Conservation (phyloP, 1,140 invertebrate genomes). For the Micrasema minimum region DNA sequence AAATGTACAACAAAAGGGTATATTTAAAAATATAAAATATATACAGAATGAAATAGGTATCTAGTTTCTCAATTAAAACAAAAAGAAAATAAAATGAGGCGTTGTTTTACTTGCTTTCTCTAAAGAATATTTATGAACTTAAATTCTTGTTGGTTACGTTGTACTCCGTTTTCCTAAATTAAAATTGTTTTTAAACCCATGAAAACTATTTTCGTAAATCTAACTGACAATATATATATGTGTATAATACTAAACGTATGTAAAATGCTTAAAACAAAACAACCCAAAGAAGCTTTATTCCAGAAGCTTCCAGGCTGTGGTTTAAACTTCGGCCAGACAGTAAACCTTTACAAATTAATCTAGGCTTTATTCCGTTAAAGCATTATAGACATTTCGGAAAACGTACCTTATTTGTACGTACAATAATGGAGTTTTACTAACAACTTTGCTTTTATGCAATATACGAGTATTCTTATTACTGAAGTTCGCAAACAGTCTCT, state of each 20-base stretch:
- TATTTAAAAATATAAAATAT: no score
- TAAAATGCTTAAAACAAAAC: constrained; percentile 40
- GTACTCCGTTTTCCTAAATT: no score
- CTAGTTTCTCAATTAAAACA: no score
- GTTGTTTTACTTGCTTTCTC: no score
- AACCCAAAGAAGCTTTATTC: constrained; percentile 42
- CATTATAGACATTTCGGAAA: constrained; percentile 42
- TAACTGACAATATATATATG: neutral
- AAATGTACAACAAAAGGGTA: no score
- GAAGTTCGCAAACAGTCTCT: no score
- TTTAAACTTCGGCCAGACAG: constrained; percentile 50
- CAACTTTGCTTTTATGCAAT: no score
- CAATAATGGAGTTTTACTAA: neutral
- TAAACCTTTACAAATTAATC: constrained; percentile 54
- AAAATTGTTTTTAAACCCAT: neutral
- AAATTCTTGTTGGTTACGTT: no score
- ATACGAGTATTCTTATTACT: no score
- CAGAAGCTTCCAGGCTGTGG: constrained; percentile 42
- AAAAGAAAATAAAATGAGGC: no score
- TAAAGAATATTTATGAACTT: no score
- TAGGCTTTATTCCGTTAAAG: constrained; percentile 45
- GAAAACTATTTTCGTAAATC: constrained; percentile 19
- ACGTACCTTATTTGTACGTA: constrained; percentile 3
- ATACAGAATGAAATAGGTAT: no score
- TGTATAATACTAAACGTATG: constrained; percentile 26